These are phyloP conservation scores for Lithophane leautieri DNA, from an alignment of 2,888 invertebrate genomes.

Conservation along the genomic window DNA sequence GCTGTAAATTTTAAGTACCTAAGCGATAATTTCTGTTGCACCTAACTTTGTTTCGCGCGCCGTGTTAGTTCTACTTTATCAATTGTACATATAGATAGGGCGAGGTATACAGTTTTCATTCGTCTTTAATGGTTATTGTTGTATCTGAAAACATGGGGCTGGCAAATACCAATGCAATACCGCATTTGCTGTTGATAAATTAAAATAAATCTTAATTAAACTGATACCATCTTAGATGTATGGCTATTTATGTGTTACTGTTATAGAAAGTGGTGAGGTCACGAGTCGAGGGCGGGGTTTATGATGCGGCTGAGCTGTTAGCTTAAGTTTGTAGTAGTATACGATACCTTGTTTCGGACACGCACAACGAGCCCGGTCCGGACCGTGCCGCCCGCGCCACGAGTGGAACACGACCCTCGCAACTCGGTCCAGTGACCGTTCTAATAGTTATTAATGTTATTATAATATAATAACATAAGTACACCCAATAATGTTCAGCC, in stretches of 20 bases:
- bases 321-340: constrained; percentile 48
- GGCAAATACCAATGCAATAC: constrained; percentile 83
- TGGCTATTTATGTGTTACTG: constrained; percentile 83
- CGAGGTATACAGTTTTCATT: constrained; percentile 85
- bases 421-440: constrained; percentile 75
- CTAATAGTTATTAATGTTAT: constrained; percentile 71
- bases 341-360: constrained; percentile 36
- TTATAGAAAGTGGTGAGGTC: constrained; percentile 74
- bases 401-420: constrained; percentile 80
- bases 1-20: constrained; percentile 86
- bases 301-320: constrained; percentile 42
- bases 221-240: constrained; percentile 80
- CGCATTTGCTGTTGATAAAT: constrained; percentile 82
- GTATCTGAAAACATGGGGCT: constrained; percentile 81
- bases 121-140: constrained; percentile 84
- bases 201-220: constrained; percentile 74
- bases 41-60: constrained; percentile 86
- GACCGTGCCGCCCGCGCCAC: constrained; percentile 57
- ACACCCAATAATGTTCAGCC: constrained; percentile 70
- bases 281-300: constrained; percentile 68
- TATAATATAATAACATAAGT: constrained; percentile 75
- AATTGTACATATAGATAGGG: constrained; percentile 89
- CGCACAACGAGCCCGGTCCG: constrained; percentile 51
- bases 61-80: constrained; percentile 86
- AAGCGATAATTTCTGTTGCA: constrained; percentile 86